Conservation (phyloP, 2,888 invertebrate species). For the Saturnia japonica region DNA sequence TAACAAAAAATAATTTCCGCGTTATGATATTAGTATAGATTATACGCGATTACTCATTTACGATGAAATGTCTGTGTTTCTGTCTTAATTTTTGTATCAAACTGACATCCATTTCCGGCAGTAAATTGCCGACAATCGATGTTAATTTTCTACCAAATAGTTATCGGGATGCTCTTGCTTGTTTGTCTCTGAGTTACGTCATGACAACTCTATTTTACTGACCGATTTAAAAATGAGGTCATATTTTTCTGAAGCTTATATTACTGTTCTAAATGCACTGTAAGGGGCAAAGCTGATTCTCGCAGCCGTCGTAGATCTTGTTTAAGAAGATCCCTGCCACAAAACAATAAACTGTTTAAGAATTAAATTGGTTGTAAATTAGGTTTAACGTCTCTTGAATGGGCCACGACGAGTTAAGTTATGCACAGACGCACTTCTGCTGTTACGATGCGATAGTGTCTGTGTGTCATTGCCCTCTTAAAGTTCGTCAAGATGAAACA, state of each 20-base stretch:
- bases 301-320: background rate
- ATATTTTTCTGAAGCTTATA: background rate
- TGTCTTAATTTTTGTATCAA: no score
- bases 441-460: background rate
- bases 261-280: background rate
- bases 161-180: no score
- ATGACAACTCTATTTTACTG: no score
- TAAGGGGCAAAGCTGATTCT: background rate
- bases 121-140: no score
- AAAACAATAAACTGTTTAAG: background rate
- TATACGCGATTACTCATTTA: no score
- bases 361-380: background rate
- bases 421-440: constrained; percentile 3
- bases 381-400: background rate
- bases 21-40: no score
- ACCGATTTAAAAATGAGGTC: no score
- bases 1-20: no score
- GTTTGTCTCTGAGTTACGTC: no score
- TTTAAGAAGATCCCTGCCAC: background rate
- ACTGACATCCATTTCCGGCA: no score
- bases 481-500: background rate
- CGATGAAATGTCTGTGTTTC: no score
- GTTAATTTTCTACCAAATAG: no score
- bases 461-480: constrained; percentile 5
- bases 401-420: background rate